Base-by-base conservation (phyloP, 2,113 vertebrate genomes). In the Meriones unguiculatus region DNA sequence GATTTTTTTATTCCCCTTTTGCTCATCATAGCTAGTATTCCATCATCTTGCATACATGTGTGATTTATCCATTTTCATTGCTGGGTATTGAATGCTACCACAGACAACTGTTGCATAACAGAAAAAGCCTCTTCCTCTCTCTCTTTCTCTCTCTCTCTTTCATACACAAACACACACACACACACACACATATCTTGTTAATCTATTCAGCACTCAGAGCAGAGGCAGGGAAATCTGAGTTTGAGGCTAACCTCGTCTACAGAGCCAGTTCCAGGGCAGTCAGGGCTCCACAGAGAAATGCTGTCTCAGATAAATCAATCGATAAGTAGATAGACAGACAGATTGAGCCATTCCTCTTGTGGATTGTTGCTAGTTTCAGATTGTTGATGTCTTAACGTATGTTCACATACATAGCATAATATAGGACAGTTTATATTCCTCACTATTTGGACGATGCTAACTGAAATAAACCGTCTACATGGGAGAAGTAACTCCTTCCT, bases 31-130 rank as follows among this genome's bases (percentile, higher is more conserved):
- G 65, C 12, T 91, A 20, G 52, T 81, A 38, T 86, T 92, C 20
- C 57, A 73, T 93, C 3, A 70, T 77, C 35, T 88, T 84, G 14
- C 90, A 2, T 72, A 67, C 38, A 46, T 65, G 8, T 65, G 62
- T 77, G 76, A 17, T 73, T 93, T 57, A 90, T 65, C 54, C 24
- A 84, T 67, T 90, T 94, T 90, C 50, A 10, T 84, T 92, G 62
- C 46, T 90, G 14, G 70, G 25, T 84, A 67, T 62, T 94, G 7
- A 20, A 78, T 76, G 46, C 2, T 57, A 14, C 3, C 7, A 24
- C 76, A 28, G 15, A 87, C 67, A 30, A 67, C 41, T 46, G 28
- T 65, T 86, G 11, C 5, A 46, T 46, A 85, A 65, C 38, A 46
- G 32, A 85, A 85, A 70, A 52, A 67, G 50, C 54, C 54, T 69